These are phyloP conservation scores for Dendrolimus kikuchii DNA, from an alignment of 1,140 invertebrate species.

Conservation along the genomic window DNA sequence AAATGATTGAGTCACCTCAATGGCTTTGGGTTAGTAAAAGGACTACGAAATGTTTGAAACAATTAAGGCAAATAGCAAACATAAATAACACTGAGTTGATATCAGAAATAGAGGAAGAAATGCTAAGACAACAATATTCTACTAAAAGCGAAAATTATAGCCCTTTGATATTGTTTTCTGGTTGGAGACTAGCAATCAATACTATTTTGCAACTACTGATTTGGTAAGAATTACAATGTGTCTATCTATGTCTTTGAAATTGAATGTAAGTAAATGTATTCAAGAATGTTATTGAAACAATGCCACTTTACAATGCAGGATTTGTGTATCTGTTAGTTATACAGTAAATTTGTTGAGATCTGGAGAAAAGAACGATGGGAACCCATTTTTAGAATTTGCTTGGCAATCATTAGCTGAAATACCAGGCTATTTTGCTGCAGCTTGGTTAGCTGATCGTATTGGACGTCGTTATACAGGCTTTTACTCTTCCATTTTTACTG, in stretches of 20 bases:
- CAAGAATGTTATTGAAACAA: neutral
- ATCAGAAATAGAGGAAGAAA: constrained; percentile 34
- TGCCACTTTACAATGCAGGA: constrained; percentile 57
- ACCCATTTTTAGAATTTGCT: constrained; percentile 80
- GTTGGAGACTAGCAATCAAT: constrained; percentile 72
- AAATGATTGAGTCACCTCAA: constrained; percentile 75
- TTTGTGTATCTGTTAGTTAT: constrained; percentile 74
- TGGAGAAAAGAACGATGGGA: constrained; percentile 74
- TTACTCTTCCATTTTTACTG: constrained; percentile 53
- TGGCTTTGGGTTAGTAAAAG: constrained; percentile 78
- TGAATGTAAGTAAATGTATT: neutral
- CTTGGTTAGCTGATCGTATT: constrained; percentile 60
- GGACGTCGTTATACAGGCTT: constrained; percentile 73
- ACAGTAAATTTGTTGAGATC: constrained; percentile 76
- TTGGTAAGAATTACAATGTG: constrained; percentile 60
- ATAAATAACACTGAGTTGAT: constrained; percentile 74
- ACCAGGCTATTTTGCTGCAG: constrained; percentile 68
- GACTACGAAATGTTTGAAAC: constrained; percentile 71
- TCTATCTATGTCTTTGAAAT: neutral
- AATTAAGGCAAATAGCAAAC: constrained; percentile 76
- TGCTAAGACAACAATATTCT: constrained; percentile 28
- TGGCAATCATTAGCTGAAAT: constrained; percentile 76
- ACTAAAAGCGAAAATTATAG: constrained; percentile 61
- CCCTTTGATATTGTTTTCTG: constrained; percentile 70
- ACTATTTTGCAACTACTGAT: constrained; percentile 52